A percentile compares a stretch with the other conserved stretches of the same genome.
phyloP scores from a whole-genome alignment of 2,797 vertebrate species.

The Malurus leucopterus region DNA sequence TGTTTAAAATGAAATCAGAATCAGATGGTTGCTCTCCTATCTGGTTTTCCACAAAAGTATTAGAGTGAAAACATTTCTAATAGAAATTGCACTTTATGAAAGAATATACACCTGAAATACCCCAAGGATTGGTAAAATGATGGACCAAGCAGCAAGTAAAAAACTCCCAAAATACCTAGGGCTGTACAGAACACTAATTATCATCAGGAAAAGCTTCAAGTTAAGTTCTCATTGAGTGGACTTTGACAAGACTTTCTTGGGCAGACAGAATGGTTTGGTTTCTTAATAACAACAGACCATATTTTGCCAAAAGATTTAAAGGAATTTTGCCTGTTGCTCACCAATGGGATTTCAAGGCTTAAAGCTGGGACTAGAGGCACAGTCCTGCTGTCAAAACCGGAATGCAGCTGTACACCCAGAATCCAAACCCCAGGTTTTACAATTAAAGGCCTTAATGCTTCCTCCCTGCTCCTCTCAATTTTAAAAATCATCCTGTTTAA shows the following conservation, averaged over 20 bases:
- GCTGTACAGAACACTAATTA: neutral
- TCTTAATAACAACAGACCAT: neutral
- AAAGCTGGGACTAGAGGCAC: neutral
- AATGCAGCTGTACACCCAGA: fast-evolving
- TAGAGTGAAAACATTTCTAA: neutral
- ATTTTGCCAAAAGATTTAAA: neutral
- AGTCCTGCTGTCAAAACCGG: neutral
- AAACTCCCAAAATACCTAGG: neutral
- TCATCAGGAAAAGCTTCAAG: neutral
- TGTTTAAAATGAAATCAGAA: neutral
- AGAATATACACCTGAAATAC: neutral
- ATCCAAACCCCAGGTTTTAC: neutral
- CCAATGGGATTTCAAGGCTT: neutral
- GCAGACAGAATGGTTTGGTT: neutral
- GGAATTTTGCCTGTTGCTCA: neutral
- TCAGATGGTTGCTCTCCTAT: neutral
- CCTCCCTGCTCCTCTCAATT: neutral
- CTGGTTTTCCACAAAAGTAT: neutral
- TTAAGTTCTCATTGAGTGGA: neutral
- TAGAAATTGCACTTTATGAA: neutral
- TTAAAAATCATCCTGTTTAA: neutral
- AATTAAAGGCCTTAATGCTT: neutral
- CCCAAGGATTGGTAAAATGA: neutral
- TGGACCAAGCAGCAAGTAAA: neutral
- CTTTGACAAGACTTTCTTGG: neutral